Evolutionary conservation across 2,888 invertebrate species (phyloP), one percentile per base, ranked within the genome.

Genomic region (Anaspis maculata): DNA sequence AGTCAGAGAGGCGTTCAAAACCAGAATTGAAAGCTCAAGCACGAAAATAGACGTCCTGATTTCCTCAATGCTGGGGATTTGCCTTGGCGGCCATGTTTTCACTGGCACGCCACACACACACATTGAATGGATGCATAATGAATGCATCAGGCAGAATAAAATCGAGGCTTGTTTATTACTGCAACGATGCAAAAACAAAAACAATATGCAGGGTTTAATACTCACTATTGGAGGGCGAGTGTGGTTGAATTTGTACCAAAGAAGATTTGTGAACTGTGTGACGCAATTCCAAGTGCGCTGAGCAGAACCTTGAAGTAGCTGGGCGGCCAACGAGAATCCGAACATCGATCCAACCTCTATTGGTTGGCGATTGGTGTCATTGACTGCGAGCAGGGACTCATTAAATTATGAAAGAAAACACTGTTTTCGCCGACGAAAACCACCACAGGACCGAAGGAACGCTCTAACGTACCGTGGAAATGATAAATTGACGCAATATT

Each of bases 291-390:
- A 79, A 73, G 78, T 79, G 67, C 74, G 72, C 54, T 72, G 69
- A 58, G 76, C 78, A 62, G 79, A 77, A 67, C 73, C 76, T 71
- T 76, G 76, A 70, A 78, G 68, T 67, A 76, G 68, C 66, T 72
- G 73, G 66, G 71, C 71, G 70, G 70, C 73, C 71, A 70, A 69
- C 67, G 75, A 69, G 69, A 74, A 72, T 67, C 74, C 74, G 68
- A 76, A 76, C 76, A 77, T 77, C 74, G 76, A 77, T 76, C 75
- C 74, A 71, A 73, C 68, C 70, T 13, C 22, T 57, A 58, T 49
- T 53, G 59, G 57, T 56, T 56, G 62, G 57, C 49, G 41, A 38
- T 33, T 36, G 39, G 35, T 39, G 48, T 56, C 54, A 53, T 51
- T 48, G 52, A 52, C 44, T 42, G 34, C 15, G 4, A n/a, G n/a